phyloP scores from a whole-genome alignment of 2,797 vertebrate species.

The Sebastes nivosus region DNA sequence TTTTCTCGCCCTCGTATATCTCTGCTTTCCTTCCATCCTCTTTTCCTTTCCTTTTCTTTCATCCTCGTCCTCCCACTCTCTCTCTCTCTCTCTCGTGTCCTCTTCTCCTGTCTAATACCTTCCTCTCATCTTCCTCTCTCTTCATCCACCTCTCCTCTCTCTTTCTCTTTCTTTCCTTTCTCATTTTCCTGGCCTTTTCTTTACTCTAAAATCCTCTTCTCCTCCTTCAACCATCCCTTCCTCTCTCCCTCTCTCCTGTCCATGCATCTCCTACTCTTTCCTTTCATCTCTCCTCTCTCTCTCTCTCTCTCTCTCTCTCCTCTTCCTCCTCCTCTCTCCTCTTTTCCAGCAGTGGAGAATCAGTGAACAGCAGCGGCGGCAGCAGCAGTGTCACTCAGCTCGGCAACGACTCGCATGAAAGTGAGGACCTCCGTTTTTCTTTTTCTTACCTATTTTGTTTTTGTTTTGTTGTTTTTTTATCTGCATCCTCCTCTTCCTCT shows the following conservation, averaged over 20 bases:
- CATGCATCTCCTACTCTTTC: conserved; percentile 33
- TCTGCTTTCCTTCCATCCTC: not conserved
- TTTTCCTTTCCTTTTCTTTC: not conserved
- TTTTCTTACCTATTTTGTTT: not conserved
- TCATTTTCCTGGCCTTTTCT: not conserved
- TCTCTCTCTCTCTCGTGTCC: not conserved
- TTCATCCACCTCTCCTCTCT: not conserved
- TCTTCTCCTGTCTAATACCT: not conserved
- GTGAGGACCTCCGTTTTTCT: conserved; percentile 48
- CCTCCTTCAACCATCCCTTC: conserved; percentile 28
- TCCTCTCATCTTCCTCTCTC: conserved; percentile 1
- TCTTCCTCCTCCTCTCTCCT: conserved; percentile 25
- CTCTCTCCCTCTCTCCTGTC: conserved; percentile 15
- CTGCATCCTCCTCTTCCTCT: not conserved
- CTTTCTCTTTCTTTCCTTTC: not conserved
- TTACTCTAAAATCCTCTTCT: conserved; percentile 4
- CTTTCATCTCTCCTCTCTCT: conserved; percentile 45
- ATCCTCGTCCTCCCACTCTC: not conserved
- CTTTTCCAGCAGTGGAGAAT: conserved; percentile 41
- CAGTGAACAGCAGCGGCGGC: conserved; percentile 36
- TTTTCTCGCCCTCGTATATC: not conserved
- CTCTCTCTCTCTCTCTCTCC: not conserved
- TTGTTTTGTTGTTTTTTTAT: not conserved
- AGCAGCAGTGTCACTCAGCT: conserved; percentile 58
- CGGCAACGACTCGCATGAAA: conserved; percentile 45